A percentile compares a stretch with the other conserved stretches of the same genome.
These are phyloP conservation scores for Petromus typicus DNA, from an alignment of 2,113 vertebrate genomes.

Conservation along the genomic window DNA sequence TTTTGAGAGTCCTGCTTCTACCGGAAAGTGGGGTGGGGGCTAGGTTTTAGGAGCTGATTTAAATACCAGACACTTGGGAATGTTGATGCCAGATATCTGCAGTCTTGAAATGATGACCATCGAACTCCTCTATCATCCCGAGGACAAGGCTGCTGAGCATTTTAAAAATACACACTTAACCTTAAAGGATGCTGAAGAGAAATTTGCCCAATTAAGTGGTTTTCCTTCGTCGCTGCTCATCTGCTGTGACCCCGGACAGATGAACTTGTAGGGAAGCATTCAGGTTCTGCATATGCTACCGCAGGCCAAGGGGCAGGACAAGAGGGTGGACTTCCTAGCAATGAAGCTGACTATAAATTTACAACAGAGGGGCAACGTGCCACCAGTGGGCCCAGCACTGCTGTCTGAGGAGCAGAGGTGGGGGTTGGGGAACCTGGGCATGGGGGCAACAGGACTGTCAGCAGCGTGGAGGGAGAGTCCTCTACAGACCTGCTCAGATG, in stretches of 20 bases:
- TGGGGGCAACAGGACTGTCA: background rate
- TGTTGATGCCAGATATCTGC: background rate
- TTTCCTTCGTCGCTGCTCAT: background rate
- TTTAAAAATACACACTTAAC: background rate
- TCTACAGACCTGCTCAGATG: background rate
- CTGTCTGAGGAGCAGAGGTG: background rate
- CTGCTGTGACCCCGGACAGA: no score
- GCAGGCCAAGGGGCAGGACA: background rate
- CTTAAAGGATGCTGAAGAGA: rapidly evolving
- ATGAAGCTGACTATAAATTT: background rate
- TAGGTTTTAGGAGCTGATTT: background rate
- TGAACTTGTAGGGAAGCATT: background rate
- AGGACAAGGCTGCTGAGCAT: background rate
- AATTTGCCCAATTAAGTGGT: background rate
- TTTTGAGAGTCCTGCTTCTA: background rate
- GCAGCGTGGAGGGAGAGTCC: background rate
- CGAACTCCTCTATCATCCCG: background rate
- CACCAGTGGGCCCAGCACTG: background rate
- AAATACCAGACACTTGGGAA: background rate
- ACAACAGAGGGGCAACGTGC: background rate
- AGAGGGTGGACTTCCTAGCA: background rate
- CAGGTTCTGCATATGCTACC: rapidly evolving
- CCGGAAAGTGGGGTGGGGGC: background rate
- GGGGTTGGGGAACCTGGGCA: background rate
- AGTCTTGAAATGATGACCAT: background rate